Percentiles rank a stretch among this genome's conserved stretches.
phyloP scores from a whole-genome alignment of 2,113 vertebrate genomes.

The Poeciliopsis occidentalis region DNA sequence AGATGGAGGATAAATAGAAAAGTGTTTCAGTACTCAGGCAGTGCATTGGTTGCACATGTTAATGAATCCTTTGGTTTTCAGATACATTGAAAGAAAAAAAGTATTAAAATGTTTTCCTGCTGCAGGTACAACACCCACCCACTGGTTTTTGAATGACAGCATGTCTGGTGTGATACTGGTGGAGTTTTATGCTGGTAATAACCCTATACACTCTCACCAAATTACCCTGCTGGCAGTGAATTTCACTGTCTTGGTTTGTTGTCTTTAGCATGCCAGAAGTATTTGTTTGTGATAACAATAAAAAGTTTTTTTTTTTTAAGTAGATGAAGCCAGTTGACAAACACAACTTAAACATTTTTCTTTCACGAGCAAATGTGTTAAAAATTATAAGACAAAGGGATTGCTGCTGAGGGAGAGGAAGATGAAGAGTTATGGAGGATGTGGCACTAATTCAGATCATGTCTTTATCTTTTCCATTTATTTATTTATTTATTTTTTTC shows the following conservation, averaged over 20 bases:
- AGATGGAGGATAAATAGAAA: slow-evolving; percentile 10
- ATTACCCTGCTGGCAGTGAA: slow-evolving; percentile 23
- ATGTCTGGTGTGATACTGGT: slow-evolving; percentile 8
- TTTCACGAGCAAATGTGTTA: slow-evolving; percentile 11
- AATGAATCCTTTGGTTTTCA: not conserved
- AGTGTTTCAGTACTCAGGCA: not conserved
- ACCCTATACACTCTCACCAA: slow-evolving; percentile 10
- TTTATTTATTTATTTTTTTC: slow-evolving; percentile 14
- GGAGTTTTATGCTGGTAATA: slow-evolving; percentile 22
- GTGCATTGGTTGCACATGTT: not conserved
- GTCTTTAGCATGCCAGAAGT: slow-evolving; percentile 13
- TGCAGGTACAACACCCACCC: slow-evolving; percentile 18
- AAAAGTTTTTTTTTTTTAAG: slow-evolving; percentile 1
- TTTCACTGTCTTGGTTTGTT: slow-evolving; percentile 39
- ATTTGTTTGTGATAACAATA: slow-evolving; percentile 1
- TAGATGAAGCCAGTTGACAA: slow-evolving; percentile 23
- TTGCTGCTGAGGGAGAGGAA: slow-evolving; percentile 32
- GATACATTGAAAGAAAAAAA: not conserved
- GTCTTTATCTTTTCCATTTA: slow-evolving; percentile 27
- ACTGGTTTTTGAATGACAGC: slow-evolving; percentile 9
- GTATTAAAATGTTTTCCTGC: slow-evolving; percentile 24
- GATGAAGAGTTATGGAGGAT: slow-evolving; percentile 43
- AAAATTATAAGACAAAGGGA: slow-evolving; percentile 44
- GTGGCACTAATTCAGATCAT: slow-evolving; percentile 61
- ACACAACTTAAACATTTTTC: slow-evolving; percentile 7